phyloP scores from a whole-genome alignment of 2,113 vertebrate genomes.

The Hydrochoerus hydrochaeris region DNA sequence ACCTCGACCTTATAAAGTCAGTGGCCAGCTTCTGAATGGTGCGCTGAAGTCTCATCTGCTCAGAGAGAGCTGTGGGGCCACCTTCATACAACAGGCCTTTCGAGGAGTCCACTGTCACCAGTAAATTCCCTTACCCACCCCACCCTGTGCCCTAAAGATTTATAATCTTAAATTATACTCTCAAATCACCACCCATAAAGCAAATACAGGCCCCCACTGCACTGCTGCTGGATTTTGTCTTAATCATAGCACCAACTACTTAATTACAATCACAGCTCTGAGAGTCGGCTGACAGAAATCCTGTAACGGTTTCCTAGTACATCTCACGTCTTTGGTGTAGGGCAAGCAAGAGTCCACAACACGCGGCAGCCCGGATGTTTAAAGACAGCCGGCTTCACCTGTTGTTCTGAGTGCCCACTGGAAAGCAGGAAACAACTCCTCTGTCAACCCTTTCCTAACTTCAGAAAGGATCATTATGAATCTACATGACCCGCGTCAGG shows the following conservation, averaged over 20 bases:
- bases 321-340: slow-evolving; percentile 70
- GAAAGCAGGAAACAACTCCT: neutral
- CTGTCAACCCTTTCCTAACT: neutral
- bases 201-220: neutral
- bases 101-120: neutral
- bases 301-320: neutral
- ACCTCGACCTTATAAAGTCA: neutral
- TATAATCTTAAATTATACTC: neutral
- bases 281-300: neutral
- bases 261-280: slow-evolving; percentile 8
- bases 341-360: neutral
- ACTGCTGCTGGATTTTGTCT: neutral
- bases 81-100: neutral
- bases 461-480: neutral
- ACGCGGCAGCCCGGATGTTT: neutral
- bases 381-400: neutral
- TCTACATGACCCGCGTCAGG: neutral
- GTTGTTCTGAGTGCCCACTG: neutral
- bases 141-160: neutral
- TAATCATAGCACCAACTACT: slow-evolving; percentile 45
- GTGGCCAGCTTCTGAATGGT: neutral
- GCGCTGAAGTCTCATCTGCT: neutral
- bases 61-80: neutral
- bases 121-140: neutral
- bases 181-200: neutral